Conservation (phyloP, 2,888 invertebrate species). For the Agrochola macilenta region DNA sequence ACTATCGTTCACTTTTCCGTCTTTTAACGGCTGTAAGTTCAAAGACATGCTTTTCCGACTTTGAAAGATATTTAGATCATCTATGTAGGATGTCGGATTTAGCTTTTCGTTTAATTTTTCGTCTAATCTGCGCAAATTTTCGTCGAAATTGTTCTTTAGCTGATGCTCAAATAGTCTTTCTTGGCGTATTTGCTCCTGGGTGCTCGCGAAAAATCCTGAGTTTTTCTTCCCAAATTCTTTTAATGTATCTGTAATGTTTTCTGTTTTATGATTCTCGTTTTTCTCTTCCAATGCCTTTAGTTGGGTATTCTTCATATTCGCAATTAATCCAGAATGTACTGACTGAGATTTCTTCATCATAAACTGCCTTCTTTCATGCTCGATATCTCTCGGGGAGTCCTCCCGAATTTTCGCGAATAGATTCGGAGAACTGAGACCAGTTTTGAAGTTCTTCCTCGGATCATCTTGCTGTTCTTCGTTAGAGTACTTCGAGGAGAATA, state of each 20-base stretch:
- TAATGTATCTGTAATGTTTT: conserved; percentile 79
- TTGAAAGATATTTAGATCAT: conserved; percentile 81
- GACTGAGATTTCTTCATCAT: conserved; percentile 87
- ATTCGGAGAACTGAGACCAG: conserved; percentile 85
- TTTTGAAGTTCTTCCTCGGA: conserved; percentile 77
- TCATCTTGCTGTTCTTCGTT: conserved; percentile 85
- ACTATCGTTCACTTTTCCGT: conserved; percentile 86
- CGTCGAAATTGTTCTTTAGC: conserved; percentile 87
- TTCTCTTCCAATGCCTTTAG: conserved; percentile 89
- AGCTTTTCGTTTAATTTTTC: conserved; percentile 81
- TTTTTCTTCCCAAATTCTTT: conserved; percentile 79
- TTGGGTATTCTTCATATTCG: conserved; percentile 80
- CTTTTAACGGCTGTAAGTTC: conserved; percentile 78
- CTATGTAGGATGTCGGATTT: conserved; percentile 76
- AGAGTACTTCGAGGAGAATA: conserved; percentile 83
- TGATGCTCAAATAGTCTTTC: conserved; percentile 90
- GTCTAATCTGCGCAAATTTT: conserved; percentile 82
- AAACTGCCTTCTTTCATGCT: conserved; percentile 77
- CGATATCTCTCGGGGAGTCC: conserved; percentile 72
- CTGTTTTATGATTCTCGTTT: conserved; percentile 48
- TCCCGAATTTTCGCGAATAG: conserved; percentile 84
- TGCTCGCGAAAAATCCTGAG: conserved; percentile 92
- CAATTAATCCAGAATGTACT: conserved; percentile 85
- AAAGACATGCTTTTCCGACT: conserved; percentile 83
- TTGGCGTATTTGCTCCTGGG: conserved; percentile 93